Base-by-base conservation (phyloP, 2,888 invertebrate genomes). In the Torymus tubicola region DNA sequence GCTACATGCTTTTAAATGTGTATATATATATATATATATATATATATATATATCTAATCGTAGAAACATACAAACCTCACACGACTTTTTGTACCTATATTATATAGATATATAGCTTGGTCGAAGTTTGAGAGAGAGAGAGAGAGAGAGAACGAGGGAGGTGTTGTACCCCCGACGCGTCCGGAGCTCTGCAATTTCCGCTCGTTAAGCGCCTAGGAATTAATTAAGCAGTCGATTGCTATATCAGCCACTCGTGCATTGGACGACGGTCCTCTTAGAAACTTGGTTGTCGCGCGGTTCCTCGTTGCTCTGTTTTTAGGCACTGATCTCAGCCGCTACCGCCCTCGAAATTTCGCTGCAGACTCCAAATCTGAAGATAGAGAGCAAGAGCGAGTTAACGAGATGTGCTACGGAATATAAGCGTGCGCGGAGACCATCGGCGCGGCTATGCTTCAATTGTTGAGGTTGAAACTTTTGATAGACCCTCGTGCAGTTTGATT, bases 151-250 rank as follows among this genome's bases (percentile, higher is more conserved):
- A 50, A 58, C 21, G 24, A 14, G 21, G 65, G n/a, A 10, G n/a
- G 63, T 53, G n/a, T 52, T 31, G 16, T 31, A 10, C 24, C 55
- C 18, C 11, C 31, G 18, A 14, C 42, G 12, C 52, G 16, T 61
- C 18, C 8, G 52, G 14, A 8, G 31, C 31, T 31, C 4, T 31
- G 61, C 68, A 74, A 74, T 79, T 79, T 79, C 79, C 73, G 73
- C n/a, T 64, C 18, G 79, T 73, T 79, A 63, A 65, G 60, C 65
- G 78, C n/a, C n/a, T n/a, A n/a, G 71, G 31, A n/a, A n/a, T n/a
- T n/a, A 78, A 73, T 68, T 79, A 68, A 79, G 69, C 64, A 68
- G 73, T 79, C 73, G 69, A 79, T 79, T 68, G 69, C 61, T 21
- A 31, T 73, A 69, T n/a, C n/a, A 63, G 73, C 69, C 2, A 11